Percentiles rank a stretch among this genome's conserved stretches.
Conservation (phyloP, 2,888 invertebrate genomes). For the Heterodera filipjevi region DNA sequence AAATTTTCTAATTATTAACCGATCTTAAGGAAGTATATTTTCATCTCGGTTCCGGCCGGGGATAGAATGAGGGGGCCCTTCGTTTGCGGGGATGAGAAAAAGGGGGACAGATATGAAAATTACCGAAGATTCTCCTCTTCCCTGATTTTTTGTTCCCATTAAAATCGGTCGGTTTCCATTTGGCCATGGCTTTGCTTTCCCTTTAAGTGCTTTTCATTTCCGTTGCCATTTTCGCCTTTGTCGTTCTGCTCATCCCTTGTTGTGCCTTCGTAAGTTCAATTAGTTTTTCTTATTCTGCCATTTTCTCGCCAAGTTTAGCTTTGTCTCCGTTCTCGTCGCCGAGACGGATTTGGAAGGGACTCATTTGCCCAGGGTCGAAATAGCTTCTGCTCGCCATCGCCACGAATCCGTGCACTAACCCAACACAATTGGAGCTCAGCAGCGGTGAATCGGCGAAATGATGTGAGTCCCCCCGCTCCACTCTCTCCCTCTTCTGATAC, state of each 20-base stretch:
- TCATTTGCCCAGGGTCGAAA: not conserved
- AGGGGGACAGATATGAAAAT: too few species aligned
- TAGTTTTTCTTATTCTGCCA: not conserved
- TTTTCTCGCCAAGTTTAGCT: not conserved
- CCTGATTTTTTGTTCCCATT: too few species aligned
- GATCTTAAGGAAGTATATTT: too few species aligned
- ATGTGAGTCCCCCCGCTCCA: not conserved
- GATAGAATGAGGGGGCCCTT: too few species aligned
- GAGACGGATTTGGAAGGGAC: not conserved
- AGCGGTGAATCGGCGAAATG: not conserved
- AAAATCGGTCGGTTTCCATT: too few species aligned
- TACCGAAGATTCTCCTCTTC: too few species aligned
- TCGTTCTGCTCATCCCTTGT: slow-evolving; percentile 46
- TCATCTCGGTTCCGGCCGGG: too few species aligned
- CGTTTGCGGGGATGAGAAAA: too few species aligned
- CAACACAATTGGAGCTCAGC: slow-evolving; percentile 4
- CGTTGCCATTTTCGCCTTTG: slow-evolving; percentile 42
- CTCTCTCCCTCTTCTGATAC: too few species aligned
- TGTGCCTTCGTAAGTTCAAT: slow-evolving; percentile 48
- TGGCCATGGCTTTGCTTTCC: not conserved
- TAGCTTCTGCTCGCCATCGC: not conserved
- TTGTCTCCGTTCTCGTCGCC: not conserved
- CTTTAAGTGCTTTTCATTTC: slow-evolving; percentile 49
- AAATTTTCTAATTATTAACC: too few species aligned
- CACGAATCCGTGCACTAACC: not conserved